Conservation (phyloP, 2,113 vertebrate species). For the Campylorhamphus procurvoides region DNA sequence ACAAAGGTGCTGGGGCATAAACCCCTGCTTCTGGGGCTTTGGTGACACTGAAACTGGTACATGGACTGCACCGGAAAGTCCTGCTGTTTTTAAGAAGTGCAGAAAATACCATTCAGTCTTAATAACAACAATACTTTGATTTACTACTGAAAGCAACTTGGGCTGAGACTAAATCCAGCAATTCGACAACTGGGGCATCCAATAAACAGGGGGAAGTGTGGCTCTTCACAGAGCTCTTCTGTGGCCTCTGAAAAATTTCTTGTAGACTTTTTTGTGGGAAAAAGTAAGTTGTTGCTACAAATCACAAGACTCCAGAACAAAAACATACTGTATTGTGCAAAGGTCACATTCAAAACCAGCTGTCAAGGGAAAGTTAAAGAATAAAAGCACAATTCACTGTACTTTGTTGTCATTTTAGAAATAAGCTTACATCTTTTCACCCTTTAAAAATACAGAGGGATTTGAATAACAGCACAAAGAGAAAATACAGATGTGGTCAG, state of each 20-base stretch:
- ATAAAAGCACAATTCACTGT: background rate
- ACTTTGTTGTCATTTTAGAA: background rate
- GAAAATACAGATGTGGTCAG: background rate
- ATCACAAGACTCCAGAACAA: background rate
- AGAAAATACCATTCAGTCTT: too few species aligned
- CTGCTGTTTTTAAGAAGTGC: background rate
- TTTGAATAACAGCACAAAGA: background rate
- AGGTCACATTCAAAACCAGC: background rate
- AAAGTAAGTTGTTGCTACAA: background rate
- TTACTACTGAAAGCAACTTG: background rate
- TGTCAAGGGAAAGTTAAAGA: background rate
- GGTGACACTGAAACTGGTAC: background rate
- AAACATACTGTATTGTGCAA: background rate
- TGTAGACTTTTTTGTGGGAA: background rate
- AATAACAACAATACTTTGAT: background rate
- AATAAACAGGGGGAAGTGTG: background rate
- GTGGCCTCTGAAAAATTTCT: background rate
- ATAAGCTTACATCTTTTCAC: background rate
- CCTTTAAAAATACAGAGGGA: background rate
- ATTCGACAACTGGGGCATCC: background rate
- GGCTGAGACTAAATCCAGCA: background rate
- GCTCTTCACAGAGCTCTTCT: background rate
- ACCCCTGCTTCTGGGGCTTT: too few species aligned
- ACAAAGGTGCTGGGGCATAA: fast-evolving
- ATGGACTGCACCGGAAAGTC: fast-evolving